These are phyloP conservation scores for Lithobates pipiens DNA, from an alignment of 2,797 vertebrate species.

Conservation along the genomic window DNA sequence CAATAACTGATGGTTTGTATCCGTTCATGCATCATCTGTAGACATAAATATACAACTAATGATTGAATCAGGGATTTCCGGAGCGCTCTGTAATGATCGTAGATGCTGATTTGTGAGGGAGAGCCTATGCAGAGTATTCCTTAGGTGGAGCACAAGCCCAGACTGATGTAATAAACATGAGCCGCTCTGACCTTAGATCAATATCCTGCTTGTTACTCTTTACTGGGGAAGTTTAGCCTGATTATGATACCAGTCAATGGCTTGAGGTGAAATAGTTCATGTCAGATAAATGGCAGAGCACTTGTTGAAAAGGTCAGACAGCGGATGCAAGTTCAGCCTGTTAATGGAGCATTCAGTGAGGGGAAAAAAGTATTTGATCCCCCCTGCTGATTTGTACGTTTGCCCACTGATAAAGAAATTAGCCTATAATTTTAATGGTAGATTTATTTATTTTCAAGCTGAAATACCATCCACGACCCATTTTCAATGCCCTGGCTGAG, in stretches of 20 bases:
- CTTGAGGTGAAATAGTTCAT: slow-evolving; percentile 34
- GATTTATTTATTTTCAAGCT: no score
- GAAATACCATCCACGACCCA: no score
- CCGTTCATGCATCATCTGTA: not conserved
- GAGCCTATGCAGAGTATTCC: no score
- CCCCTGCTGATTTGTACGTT: no score
- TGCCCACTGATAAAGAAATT: no score
- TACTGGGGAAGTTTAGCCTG: not conserved
- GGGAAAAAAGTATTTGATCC: no score
- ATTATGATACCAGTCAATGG: slow-evolving; percentile 28
- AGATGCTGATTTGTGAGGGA: no score
- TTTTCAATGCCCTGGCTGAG: no score
- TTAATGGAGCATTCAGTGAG: not conserved
- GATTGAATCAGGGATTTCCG: not conserved
- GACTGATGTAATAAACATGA: not conserved
- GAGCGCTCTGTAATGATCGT: not conserved
- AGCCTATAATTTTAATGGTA: no score
- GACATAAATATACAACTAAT: not conserved
- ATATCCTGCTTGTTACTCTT: no score
- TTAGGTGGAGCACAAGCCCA: no score
- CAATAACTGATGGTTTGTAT: not conserved
- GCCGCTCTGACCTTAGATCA: no score
- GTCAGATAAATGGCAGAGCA: slow-evolving; percentile 25
- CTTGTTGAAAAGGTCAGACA: not conserved
- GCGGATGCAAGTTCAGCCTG: not conserved